Conservation (phyloP, 2,797 vertebrate genomes). For the Calcarius lapponicus region DNA sequence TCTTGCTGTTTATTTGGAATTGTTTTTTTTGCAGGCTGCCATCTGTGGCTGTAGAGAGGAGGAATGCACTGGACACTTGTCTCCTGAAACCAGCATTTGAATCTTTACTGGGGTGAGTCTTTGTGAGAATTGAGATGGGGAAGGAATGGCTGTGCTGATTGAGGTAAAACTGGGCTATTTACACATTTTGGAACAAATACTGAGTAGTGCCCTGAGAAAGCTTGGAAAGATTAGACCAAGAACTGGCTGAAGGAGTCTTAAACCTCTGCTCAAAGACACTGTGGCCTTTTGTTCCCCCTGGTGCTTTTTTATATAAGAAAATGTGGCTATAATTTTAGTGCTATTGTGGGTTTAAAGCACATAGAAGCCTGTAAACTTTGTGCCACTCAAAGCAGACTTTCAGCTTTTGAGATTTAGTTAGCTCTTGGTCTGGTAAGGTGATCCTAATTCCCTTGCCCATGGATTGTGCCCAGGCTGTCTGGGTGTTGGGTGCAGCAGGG, state of each 20-base stretch:
- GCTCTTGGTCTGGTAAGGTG: neutral
- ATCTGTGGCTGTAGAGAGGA: conserved; percentile 53
- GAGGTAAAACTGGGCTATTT: neutral
- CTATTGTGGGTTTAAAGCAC: neutral
- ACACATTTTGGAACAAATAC: neutral
- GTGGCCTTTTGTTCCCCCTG: accelerated
- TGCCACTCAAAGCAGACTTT: neutral
- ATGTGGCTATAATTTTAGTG: neutral
- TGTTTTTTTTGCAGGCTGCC: conserved; percentile 67
- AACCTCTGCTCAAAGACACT: neutral
- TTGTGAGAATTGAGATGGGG: neutral
- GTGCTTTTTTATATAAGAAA: neutral
- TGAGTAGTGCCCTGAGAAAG: neutral
- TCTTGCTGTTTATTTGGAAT: neutral
- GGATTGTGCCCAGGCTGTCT: neutral
- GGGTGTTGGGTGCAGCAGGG: neutral
- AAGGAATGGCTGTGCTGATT: neutral
- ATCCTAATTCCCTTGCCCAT: neutral
- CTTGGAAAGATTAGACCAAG: neutral
- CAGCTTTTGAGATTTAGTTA: neutral
- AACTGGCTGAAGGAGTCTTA: neutral
- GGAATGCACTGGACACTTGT: conserved; percentile 44
- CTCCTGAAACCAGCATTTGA: conserved; percentile 63
- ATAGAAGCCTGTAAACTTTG: neutral
- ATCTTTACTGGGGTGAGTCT: conserved; percentile 73